Evolutionary conservation across 2,797 vertebrate species (phyloP), one percentile per base, ranked within the genome.

Genomic region (Chiropotes sagulatus): DNA sequence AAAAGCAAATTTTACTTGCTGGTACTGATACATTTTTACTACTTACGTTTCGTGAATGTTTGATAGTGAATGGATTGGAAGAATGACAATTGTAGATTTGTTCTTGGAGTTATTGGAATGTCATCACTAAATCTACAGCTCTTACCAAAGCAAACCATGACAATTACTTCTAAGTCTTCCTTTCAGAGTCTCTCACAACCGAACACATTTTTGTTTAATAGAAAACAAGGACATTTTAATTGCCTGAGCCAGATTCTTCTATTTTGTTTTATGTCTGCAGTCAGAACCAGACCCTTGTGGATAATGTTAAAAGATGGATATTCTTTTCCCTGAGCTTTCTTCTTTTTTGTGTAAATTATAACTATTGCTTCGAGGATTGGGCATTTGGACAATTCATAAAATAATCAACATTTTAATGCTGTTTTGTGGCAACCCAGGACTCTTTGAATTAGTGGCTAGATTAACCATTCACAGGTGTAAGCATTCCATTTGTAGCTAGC

Each of bases 201-300:
- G 50, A 97, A 94, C 81, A 94, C 57, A 39, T 95, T 97, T 96
- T 96, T 73, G 90, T 96, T 93, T 90, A 94, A 93, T 94, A 94
- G 97, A 98, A 97, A 98, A 95, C 97, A 97, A 90, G 95, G 96
- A 80, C 93, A 94, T 96, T 96, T 97, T 98, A 98, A 97, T 98
- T 98, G 96, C 94, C 81, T 97, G 73, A 79, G 48, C 93, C 58
- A 92, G 95, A 92, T 95, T 90, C 73, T 95, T 97, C 90, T 97
- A 82, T 94, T 97, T 94, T 97, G 93, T 97, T 97, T 97, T 97
- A 94, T 96, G 97, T 95, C 78, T 96, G 73, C 78, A 64, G 61
- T 97, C 97, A 95, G 89, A 97, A 94, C 48, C 91, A 96, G 86
- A 92, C 97, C 97, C 92, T 97, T 93, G 96, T 94, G 98, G 58